A percentile compares a stretch with the other conserved stretches of the same genome.
These are phyloP conservation scores for Bombyx huttoni DNA, from an alignment of 2,888 invertebrate species.

Conservation along the genomic window DNA sequence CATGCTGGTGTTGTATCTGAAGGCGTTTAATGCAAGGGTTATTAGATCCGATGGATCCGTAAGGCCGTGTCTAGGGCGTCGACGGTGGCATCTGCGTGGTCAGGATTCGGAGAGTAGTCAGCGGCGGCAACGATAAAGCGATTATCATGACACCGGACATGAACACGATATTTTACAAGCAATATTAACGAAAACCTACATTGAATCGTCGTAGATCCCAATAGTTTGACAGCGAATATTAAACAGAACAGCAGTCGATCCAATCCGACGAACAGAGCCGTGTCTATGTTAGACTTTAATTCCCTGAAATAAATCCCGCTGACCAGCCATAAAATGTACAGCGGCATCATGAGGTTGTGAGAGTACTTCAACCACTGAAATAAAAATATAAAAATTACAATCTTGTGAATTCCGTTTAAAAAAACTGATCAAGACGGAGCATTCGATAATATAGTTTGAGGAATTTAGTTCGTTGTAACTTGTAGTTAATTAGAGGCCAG, in stretches of 20 bases:
- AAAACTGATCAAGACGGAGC: background rate
- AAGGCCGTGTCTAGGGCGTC: too few relatives aligned
- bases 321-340: constrained; percentile 7
- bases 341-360: constrained; percentile 4
- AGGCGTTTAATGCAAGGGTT: too few relatives aligned
- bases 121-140: too few relatives aligned
- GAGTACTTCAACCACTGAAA: constrained; percentile 15
- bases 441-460: background rate
- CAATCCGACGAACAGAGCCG: constrained; percentile 8
- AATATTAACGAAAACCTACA: background rate
- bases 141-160: too few relatives aligned
- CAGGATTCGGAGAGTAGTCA: too few relatives aligned
- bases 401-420: too few relatives aligned
- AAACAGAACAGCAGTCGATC: constrained; percentile 10
- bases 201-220: constrained; percentile 6
- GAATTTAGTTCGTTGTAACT: too few relatives aligned
- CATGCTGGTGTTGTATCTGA: too few relatives aligned
- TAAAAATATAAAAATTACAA: background rate
- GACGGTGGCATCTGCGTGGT: too few relatives aligned
- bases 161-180: too few relatives aligned
- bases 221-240: constrained; percentile 3
- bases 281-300: constrained; percentile 5
- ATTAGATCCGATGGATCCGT: too few relatives aligned
- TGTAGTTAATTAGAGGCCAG: too few relatives aligned
- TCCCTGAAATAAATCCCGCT: constrained; percentile 5